A percentile compares a stretch with the other conserved stretches of the same genome.
These are phyloP conservation scores for Tyto alba DNA, from an alignment of 2,113 vertebrate species.

Conservation along the genomic window DNA sequence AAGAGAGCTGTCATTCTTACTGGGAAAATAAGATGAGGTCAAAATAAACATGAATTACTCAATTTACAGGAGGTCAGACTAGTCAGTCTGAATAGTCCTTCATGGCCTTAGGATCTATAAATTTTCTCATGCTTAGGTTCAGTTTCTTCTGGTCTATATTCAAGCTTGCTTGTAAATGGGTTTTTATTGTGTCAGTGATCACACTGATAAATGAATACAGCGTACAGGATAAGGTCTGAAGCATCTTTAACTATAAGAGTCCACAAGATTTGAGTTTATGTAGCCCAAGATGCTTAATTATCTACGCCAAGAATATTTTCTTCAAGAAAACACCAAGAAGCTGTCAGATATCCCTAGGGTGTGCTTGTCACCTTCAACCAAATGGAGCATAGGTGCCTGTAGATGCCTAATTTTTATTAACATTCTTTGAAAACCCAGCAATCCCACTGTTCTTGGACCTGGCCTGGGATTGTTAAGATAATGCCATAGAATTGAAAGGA, in stretches of 20 bases:
- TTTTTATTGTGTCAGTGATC: neutral
- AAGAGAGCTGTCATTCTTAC: neutral
- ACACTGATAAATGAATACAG: neutral
- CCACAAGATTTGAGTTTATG: neutral
- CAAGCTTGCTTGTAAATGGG: neutral
- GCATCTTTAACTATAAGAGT: neutral
- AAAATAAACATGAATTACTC: neutral
- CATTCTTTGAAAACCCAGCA: neutral
- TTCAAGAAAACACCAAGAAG: neutral
- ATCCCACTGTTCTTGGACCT: neutral
- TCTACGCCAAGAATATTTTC: neutral
- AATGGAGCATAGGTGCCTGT: fast-evolving
- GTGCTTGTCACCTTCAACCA: neutral
- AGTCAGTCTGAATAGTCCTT: neutral
- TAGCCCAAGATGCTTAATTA: neutral
- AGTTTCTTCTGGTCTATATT: neutral
- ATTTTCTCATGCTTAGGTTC: neutral
- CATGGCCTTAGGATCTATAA: neutral
- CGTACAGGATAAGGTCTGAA: neutral
- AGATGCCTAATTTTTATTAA: neutral
- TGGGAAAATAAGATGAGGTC: neutral
- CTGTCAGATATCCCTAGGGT: neutral
- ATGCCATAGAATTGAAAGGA: neutral
- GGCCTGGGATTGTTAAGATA: neutral
- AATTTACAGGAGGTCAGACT: neutral